Base-by-base conservation (phyloP, 2,797 vertebrate species). In the Tauraco hartlaubi region DNA sequence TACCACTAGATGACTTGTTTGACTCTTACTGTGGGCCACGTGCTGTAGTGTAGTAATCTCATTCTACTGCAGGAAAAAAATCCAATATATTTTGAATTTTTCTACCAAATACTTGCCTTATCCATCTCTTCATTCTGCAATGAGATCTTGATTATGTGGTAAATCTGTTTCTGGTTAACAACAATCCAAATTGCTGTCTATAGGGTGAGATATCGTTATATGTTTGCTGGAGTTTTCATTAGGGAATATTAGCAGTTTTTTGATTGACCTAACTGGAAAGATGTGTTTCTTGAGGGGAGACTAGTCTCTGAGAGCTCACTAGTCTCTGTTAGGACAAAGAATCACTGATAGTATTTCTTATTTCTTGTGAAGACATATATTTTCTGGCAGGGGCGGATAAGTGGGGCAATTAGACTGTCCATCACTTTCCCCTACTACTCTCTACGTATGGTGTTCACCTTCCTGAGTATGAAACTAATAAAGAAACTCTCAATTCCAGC, bases 311-410 rank as follows among this genome's bases (percentile, higher is more conserved):
- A 41, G 39, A 14, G 12, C 33, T 92, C 3, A 0, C 7, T 85
- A 6, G 15, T 71, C 21, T 75, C 19, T 33, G 1, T 22, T 22
- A 78, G 46, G 29, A 77, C 21, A 64, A 61, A 74, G 26, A 46
- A 71, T 77, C 12, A 7, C 20, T 46, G 22, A 3, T 2, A 25
- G 2, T 43, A 55, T 79, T 91, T 66, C 26, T 80, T 64, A 51
- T 75, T 82, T 90, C 14, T 54, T 29, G 18, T 31, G 43, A 55
- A 63, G 22, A 29, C 0, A 0, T 0, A 0, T n/a, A 2, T 78
- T 75, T 88, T 90, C 43, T 86, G 59, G 2, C 25, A 55, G 43
- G 39, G 11, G 7, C 6, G 58, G 46, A 2, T 18, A 66, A 64
- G 16, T 14, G 10, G 21, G 35, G 14, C 2, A 9, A 5, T 48